Conservation (phyloP, 1,140 invertebrate genomes). For the Euwallacea similis region DNA sequence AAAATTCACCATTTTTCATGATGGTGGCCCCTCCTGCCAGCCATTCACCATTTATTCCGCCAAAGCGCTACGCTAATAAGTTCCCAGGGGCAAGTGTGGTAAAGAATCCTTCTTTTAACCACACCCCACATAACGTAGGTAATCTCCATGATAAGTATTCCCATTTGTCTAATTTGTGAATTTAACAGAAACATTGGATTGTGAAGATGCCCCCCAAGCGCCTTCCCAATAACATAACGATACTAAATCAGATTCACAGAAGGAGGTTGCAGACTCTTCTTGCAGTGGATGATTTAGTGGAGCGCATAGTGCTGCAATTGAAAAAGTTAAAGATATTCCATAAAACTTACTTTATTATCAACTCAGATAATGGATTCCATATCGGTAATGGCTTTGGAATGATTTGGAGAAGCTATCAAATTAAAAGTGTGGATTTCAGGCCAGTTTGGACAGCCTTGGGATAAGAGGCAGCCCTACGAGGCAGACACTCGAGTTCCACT, state of each 20-base stretch:
- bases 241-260: conserved; percentile 70
- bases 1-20: conserved; percentile 73
- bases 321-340: conserved; percentile 60
- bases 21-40: conserved; percentile 81
- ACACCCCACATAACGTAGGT: conserved; percentile 54
- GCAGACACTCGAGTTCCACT: conserved; percentile 84
- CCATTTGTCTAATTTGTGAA: too few species aligned
- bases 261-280: conserved; percentile 76
- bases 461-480: conserved; percentile 88
- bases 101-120: conserved; percentile 75
- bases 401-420: not conserved
- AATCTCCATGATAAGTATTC: not conserved
- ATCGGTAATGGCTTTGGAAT: conserved; percentile 62
- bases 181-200: conserved; percentile 76
- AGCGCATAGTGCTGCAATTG: conserved; percentile 63
- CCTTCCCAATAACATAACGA: conserved; percentile 59
- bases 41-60: conserved; percentile 82
- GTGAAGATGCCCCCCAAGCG: conserved; percentile 65
- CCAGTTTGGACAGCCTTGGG: conserved; percentile 82
- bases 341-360: conserved; percentile 80
- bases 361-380: conserved; percentile 90
- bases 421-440: conserved; percentile 53
- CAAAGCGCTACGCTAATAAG: conserved; percentile 65
- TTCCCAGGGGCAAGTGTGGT: conserved; percentile 66
- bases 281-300: conserved; percentile 84